Evolutionary conservation across 2,113 vertebrate species (phyloP).

Genomic region (Urocitellus parryii): DNA sequence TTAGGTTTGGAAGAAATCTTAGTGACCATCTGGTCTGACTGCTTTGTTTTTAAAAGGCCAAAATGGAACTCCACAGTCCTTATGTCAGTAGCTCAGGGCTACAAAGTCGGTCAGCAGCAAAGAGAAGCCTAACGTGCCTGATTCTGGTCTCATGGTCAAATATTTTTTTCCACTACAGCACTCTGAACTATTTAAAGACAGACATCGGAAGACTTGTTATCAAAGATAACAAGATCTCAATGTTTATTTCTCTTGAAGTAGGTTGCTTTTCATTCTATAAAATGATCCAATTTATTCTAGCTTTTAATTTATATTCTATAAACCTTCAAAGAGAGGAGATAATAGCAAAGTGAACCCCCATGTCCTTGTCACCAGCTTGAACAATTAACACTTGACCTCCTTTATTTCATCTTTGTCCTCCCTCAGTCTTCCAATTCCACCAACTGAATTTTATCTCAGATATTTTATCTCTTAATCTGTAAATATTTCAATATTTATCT

Average conservation of each 20-base stretch:
- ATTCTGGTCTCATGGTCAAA: not conserved
- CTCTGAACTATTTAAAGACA: not conserved
- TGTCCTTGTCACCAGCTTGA: not conserved
- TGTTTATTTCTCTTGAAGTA: constrained; percentile 21
- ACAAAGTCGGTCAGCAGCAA: not conserved
- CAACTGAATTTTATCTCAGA: not conserved
- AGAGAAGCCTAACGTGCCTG: not conserved
- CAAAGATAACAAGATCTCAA: not conserved
- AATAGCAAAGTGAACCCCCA: not conserved
- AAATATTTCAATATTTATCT: constrained; percentile 5
- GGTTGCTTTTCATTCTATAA: not conserved
- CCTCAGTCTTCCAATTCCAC: not conserved
- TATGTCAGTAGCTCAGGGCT: not conserved
- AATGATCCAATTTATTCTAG: not conserved
- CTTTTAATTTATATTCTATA: not conserved
- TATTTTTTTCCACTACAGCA: not conserved
- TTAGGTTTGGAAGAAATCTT: constrained; percentile 28
- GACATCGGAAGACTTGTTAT: not conserved
- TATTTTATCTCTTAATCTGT: not conserved
- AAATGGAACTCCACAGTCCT: not conserved
- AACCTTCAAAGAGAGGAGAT: not conserved
- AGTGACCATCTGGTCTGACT: constrained; percentile 19
- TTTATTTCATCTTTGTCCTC: not conserved
- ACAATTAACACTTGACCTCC: not conserved
- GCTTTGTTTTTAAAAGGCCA: not conserved